Evolutionary conservation across 2,797 vertebrate genomes (phyloP).

Genomic region (Coracias cyanogaster): DNA sequence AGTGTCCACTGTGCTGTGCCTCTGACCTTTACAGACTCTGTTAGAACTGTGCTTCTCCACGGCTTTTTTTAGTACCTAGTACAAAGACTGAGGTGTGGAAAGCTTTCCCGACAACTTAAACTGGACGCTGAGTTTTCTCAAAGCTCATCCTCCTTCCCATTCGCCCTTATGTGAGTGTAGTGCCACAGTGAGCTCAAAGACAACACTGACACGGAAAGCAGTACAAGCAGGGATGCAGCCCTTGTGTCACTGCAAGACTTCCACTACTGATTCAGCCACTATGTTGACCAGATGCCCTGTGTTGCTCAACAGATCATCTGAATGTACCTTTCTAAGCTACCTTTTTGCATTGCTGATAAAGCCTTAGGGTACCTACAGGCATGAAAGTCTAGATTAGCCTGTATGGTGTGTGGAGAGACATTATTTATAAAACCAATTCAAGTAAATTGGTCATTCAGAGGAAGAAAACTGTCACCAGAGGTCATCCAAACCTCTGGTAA

Average conservation of each 20-base stretch:
- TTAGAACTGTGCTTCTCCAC: neutral
- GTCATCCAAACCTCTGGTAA: neutral
- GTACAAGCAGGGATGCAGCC: neutral
- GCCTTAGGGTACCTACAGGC: neutral
- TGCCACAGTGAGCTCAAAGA: neutral
- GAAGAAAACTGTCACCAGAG: neutral
- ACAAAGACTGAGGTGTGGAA: neutral
- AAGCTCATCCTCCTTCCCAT: neutral
- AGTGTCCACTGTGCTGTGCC: neutral
- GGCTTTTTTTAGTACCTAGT: neutral
- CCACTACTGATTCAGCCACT: neutral
- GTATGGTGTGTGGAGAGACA: neutral
- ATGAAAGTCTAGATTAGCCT: neutral
- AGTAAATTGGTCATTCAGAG: neutral
- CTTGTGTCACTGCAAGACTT: neutral
- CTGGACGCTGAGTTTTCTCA: neutral
- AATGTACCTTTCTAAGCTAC: neutral
- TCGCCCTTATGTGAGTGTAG: neutral
- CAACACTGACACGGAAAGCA: accelerated
- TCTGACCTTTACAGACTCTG: neutral
- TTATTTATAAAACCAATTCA: neutral
- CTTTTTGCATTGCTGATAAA: neutral
- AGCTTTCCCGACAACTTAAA: neutral
- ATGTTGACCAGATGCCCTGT: neutral
- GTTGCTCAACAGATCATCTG: neutral